Conservation (phyloP, 2,797 vertebrate genomes). For the Cirrhinus mrigala region DNA sequence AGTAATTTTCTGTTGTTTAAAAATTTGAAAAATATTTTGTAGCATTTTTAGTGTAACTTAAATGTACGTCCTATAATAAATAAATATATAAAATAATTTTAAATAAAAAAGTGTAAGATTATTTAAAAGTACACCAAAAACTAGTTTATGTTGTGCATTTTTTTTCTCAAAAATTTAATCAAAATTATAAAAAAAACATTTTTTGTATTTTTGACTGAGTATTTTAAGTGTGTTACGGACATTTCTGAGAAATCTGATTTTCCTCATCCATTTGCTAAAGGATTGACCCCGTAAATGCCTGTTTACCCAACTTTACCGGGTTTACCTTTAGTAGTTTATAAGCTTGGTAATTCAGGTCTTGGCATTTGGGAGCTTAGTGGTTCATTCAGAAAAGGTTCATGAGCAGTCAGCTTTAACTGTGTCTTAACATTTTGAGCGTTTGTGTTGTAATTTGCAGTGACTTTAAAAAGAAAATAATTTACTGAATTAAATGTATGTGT, state of each 20-base stretch:
- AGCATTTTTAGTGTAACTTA: not conserved
- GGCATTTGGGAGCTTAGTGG: constrained; percentile 26
- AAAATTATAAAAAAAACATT: not conserved
- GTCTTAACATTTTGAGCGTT: not conserved
- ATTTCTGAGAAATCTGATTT: not conserved
- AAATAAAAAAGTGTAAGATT: not conserved
- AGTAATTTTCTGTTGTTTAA: no score
- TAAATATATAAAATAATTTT: not conserved
- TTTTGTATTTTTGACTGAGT: not conserved
- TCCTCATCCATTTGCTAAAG: not conserved
- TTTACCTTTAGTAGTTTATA: not conserved
- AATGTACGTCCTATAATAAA: not conserved
- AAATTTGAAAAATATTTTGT: not conserved
- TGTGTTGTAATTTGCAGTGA: not conserved
- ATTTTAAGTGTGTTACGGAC: not conserved
- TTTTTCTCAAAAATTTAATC: not conserved
- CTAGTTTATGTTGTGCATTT: not conserved
- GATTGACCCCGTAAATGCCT: not conserved
- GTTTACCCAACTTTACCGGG: not conserved
- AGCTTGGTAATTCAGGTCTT: not conserved
- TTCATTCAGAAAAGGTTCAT: constrained; percentile 36
- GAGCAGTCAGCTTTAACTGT: not conserved
- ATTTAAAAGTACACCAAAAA: not conserved
- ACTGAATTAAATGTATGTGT: not conserved
- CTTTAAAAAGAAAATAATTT: not conserved